These are phyloP conservation scores for Yoshiicerus persimilis DNA, from an alignment of 1,140 invertebrate genomes.

Conservation along the genomic window DNA sequence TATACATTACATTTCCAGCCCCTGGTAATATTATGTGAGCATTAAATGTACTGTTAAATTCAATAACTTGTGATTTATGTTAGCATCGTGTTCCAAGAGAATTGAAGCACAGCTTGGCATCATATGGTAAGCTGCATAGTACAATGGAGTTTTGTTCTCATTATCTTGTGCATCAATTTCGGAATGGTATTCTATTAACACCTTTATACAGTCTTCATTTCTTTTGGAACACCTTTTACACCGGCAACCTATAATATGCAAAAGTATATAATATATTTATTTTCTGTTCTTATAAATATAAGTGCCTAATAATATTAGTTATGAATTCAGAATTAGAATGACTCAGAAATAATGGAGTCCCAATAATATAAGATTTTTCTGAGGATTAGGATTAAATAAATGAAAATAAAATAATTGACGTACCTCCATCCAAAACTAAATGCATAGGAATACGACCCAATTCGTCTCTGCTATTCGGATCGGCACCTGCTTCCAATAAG, in stretches of 20 bases:
- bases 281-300: no score
- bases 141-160: not conserved
- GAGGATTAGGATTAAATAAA: not conserved
- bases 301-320: no score
- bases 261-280: not conserved
- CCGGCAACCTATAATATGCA: not conserved
- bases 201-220: not conserved
- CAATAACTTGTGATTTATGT: not conserved
- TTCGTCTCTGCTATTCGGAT: not conserved
- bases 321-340: no score
- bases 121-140: not conserved
- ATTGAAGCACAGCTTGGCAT: conserved; percentile 6
- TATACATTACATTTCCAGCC: no score
- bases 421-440: not conserved
- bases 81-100: conserved; percentile 21
- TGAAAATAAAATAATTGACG: not conserved
- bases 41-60: no score
- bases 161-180: not conserved
- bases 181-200: not conserved
- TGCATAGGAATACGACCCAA: not conserved
- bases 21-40: no score
- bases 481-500: not conserved
- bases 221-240: not conserved
- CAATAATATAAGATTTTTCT: not conserved
- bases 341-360: no score